Evolutionary conservation across 2,888 invertebrate species (phyloP).

Genomic region (Epistrophella euchroma): DNA sequence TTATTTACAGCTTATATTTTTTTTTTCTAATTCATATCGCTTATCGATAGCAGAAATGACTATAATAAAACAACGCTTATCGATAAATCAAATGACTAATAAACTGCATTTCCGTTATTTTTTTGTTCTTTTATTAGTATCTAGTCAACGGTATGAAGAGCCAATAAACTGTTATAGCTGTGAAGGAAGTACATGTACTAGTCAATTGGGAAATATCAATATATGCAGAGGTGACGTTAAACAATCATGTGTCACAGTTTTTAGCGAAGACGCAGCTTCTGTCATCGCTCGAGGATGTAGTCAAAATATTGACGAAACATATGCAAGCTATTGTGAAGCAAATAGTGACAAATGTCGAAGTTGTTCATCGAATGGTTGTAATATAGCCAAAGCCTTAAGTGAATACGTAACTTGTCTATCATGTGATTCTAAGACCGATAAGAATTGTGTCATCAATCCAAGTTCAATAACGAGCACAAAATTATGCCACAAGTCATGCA

Average conservation of each 20-base stretch:
- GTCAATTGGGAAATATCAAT: slow-evolving; percentile 72
- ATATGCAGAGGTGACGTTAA: slow-evolving; percentile 77
- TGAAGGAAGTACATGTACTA: slow-evolving; percentile 76
- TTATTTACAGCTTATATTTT: slow-evolving; percentile 36
- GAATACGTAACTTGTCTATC: too few species aligned
- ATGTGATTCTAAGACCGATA: too few species aligned
- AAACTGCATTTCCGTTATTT: slow-evolving; percentile 12
- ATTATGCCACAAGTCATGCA: too few species aligned
- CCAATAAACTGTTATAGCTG: slow-evolving; percentile 79
- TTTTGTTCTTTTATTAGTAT: slow-evolving; percentile 27
- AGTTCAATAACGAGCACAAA: too few species aligned
- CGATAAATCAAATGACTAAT: slow-evolving; percentile 8
- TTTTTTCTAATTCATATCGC: slow-evolving; percentile 13
- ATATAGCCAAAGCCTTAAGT: slow-evolving; percentile 62
- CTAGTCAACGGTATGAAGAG: slow-evolving; percentile 77
- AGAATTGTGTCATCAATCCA: too few species aligned
- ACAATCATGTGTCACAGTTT: slow-evolving; percentile 79
- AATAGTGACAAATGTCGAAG: slow-evolving; percentile 69
- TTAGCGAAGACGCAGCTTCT: slow-evolving; percentile 65
- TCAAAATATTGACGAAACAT: slow-evolving; percentile 51
- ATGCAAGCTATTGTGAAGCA: slow-evolving; percentile 48
- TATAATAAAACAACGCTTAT: slow-evolving; percentile 20
- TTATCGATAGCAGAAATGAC: slow-evolving; percentile 15
- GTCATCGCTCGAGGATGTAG: slow-evolving; percentile 80
- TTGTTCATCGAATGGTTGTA: slow-evolving; percentile 76